Conservation (phyloP, 2,888 invertebrate species). For the Acanthosoma haemorrhoidale region DNA sequence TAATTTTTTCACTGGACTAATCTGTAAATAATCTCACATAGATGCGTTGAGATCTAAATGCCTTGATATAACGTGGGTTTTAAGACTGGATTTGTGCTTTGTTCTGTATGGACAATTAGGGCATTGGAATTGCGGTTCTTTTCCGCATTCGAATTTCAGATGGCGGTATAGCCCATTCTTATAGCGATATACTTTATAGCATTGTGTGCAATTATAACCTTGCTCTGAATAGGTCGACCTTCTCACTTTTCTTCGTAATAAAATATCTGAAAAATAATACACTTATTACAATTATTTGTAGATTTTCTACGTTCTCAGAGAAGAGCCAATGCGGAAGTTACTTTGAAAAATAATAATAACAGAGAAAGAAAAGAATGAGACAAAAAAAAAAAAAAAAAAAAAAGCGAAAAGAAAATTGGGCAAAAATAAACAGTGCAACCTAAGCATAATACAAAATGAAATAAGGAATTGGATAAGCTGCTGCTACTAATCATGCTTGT, state of each 20-base stretch:
- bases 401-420: background rate
- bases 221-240: slow-evolving; percentile 22
- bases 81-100: slow-evolving; percentile 46
- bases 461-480: background rate
- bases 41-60: slow-evolving; percentile 23
- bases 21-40: slow-evolving; percentile 12
- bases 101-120: slow-evolving; percentile 45
- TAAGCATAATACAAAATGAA: background rate
- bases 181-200: slow-evolving; percentile 24
- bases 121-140: slow-evolving; percentile 46
- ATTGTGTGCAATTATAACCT: slow-evolving; percentile 20
- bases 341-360: background rate
- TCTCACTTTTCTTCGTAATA: slow-evolving; percentile 15
- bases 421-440: background rate
- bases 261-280: slow-evolving; percentile 19
- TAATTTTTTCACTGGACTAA: background rate
- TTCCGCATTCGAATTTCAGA: slow-evolving; percentile 44
- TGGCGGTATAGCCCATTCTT: slow-evolving; percentile 35
- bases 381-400: background rate
- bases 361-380: background rate
- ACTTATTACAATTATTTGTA: background rate
- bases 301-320: background rate
- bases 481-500: background rate
- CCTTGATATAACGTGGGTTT: slow-evolving; percentile 39
- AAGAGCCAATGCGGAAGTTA: background rate